Percentiles rank a stretch among this genome's conserved stretches.
phyloP scores from a whole-genome alignment of 2,888 invertebrate species.

The Torymus auratus region DNA sequence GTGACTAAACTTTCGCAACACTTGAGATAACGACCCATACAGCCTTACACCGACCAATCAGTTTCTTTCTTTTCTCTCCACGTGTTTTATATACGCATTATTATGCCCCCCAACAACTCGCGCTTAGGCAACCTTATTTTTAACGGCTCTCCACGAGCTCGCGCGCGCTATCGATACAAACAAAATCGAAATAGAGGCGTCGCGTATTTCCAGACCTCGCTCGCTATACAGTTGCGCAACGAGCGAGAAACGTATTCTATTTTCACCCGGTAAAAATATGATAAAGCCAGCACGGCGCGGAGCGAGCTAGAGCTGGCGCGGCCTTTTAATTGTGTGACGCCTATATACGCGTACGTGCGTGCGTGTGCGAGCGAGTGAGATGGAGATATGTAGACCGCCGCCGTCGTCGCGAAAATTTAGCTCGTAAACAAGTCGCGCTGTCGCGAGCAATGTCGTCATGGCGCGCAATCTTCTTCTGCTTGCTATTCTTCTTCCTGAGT shows the following conservation, averaged over 20 bases:
- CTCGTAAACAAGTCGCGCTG: slow-evolving; percentile 44
- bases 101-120: no score
- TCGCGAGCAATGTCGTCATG: slow-evolving; percentile 8
- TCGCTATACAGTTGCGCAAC: slow-evolving; percentile 11
- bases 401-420: slow-evolving; percentile 39
- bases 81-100: no score
- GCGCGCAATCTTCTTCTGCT: neutral
- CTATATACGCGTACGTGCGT: neutral
- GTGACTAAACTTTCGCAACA: no score
- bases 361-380: neutral
- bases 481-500: no score
- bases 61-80: no score
- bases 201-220: slow-evolving; percentile 14
- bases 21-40: no score
- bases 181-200: slow-evolving; percentile 15
- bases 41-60: no score
- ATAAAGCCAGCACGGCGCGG: no score
- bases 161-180: slow-evolving; percentile 2
- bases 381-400: neutral
- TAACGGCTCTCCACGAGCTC: no score
- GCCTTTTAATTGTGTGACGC: slow-evolving; percentile 42
- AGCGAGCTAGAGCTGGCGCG: neutral
- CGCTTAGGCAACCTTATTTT: no score
- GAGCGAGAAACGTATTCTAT: slow-evolving; percentile 10
- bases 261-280: slow-evolving; percentile 23